A percentile compares a stretch with the other conserved stretches of the same genome.
These are phyloP conservation scores for Orchesella flavescens DNA, from an alignment of 2,888 invertebrate genomes.

Conservation along the genomic window DNA sequence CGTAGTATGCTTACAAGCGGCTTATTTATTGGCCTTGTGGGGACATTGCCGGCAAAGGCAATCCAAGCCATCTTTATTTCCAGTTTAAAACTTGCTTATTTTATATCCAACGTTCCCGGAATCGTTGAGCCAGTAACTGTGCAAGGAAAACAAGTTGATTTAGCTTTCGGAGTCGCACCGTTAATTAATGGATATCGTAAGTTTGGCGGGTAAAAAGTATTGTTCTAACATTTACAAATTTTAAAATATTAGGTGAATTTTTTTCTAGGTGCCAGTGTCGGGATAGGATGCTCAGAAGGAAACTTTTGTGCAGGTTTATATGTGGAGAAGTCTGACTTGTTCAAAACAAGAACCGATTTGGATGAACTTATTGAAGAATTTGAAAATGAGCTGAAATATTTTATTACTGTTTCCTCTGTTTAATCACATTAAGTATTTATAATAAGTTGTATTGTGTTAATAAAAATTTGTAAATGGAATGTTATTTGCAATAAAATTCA, in stretches of 20 bases:
- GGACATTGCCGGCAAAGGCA: not conserved
- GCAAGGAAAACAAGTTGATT: not conserved
- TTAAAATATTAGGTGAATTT: too few species aligned
- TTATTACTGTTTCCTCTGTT: too few species aligned
- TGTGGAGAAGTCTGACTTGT: not conserved
- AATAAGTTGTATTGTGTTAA: too few species aligned
- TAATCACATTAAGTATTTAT: too few species aligned
- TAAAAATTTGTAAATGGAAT: too few species aligned
- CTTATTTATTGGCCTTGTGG: not conserved
- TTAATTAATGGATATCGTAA: not conserved
- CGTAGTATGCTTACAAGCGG: not conserved
- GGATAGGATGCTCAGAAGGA: not conserved
- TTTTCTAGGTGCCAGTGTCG: not conserved
- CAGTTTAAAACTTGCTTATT: not conserved
- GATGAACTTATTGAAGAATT: not conserved
- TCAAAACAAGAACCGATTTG: not conserved
- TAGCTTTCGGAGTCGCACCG: not conserved
- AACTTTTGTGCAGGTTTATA: not conserved
- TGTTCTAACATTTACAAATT: not conserved
- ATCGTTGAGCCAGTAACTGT: not conserved
- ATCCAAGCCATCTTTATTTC: not conserved
- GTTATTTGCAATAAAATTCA: too few species aligned
- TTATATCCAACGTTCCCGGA: not conserved
- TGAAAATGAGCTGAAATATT: not conserved
- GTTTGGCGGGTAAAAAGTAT: not conserved